Conservation (phyloP, 2,113 vertebrate species). For the Ciconia stormi region DNA sequence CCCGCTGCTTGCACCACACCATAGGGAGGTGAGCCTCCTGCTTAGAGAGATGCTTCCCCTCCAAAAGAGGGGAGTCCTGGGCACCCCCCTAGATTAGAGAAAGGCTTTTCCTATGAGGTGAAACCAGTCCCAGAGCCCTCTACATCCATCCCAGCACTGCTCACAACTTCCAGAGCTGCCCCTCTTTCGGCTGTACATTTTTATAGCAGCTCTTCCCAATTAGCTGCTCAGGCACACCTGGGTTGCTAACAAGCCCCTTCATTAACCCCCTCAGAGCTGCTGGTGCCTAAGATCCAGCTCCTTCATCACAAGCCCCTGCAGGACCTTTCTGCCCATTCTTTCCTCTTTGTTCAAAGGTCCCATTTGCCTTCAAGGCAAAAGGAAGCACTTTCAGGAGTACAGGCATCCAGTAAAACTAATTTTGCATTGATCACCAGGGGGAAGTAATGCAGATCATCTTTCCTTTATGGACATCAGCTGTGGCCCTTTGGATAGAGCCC, state of each 20-base stretch:
- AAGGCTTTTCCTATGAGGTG: background rate
- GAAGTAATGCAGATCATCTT: background rate
- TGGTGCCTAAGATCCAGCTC: background rate
- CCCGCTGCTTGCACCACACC: background rate
- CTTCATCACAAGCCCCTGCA: background rate
- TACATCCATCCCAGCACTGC: background rate
- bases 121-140: background rate
- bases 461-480: background rate
- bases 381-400: background rate
- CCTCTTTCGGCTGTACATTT: background rate
- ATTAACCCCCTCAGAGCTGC: background rate
- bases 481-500: background rate
- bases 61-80: fast-evolving
- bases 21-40: fast-evolving
- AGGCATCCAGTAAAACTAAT: background rate
- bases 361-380: background rate
- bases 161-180: background rate
- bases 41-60: background rate
- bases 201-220: background rate
- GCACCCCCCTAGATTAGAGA: background rate
- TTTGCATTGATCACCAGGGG: background rate
- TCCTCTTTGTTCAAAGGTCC: background rate
- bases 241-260: background rate
- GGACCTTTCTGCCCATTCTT: background rate
- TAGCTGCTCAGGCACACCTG: background rate